Percentiles rank a stretch among this genome's conserved stretches.
Evolutionary conservation across 2,888 invertebrate genomes (phyloP).

Genomic region (Napeogenes inachia): DNA sequence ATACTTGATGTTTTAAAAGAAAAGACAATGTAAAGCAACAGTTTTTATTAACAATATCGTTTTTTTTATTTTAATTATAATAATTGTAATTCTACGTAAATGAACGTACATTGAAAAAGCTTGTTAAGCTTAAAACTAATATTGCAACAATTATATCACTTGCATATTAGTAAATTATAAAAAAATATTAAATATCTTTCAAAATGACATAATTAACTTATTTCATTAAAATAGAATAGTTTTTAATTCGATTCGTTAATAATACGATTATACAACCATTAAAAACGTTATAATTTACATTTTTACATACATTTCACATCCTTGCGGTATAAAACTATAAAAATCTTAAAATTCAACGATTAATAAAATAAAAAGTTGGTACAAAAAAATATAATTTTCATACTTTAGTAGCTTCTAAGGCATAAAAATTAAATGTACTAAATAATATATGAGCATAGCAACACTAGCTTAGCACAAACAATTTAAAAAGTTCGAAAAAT

Average conservation of each 20-base stretch:
- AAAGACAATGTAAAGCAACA: constrained; percentile 58
- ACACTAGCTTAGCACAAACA: constrained; percentile 10
- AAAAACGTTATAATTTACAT: constrained; percentile 49
- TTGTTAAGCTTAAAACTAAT: constrained; percentile 62
- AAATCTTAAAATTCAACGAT: constrained; percentile 26
- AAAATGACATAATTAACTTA: constrained; percentile 31
- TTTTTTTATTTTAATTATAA: not conserved
- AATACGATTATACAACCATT: constrained; percentile 18
- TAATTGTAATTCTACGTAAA: not conserved
- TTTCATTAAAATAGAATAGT: constrained; percentile 10
- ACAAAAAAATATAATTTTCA: constrained; percentile 31
- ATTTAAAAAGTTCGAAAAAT: constrained; percentile 18
- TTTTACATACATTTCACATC: constrained; percentile 56
- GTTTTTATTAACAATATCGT: constrained; percentile 60
- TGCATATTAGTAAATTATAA: constrained; percentile 47
- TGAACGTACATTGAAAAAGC: constrained; percentile 22
- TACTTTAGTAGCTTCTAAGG: constrained; percentile 34
- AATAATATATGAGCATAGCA: constrained; percentile 11
- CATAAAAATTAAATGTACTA: constrained; percentile 31
- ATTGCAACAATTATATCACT: constrained; percentile 76
- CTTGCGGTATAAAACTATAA: constrained; percentile 23
- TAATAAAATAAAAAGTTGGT: constrained; percentile 22
- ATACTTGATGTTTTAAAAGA: constrained; percentile 1
- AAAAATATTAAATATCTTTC: constrained; percentile 36
- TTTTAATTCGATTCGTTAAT: constrained; percentile 11